phyloP scores from a whole-genome alignment of 2,888 invertebrate species.

The Hyppa rectilinea region DNA sequence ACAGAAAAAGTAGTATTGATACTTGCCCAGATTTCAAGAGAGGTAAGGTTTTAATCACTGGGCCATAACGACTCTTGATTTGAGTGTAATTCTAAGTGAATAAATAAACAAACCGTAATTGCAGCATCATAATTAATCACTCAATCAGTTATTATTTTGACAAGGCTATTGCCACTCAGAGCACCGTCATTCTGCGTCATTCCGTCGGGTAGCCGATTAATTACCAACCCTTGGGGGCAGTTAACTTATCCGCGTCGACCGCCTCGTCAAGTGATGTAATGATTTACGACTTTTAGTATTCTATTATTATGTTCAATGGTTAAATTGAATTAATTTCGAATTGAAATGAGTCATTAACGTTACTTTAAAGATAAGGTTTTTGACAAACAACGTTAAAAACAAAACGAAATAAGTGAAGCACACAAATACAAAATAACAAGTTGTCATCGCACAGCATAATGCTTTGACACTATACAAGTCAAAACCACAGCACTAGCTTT shows the following conservation, averaged over 20 bases:
- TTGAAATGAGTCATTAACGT: too few relatives aligned
- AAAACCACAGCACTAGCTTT: too few relatives aligned
- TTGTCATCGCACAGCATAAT: too few relatives aligned
- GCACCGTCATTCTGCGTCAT: constrained; percentile 21
- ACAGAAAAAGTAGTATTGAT: background rate
- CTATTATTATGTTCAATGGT: constrained; percentile 43
- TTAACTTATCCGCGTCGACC: constrained; percentile 60
- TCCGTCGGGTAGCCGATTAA: constrained; percentile 56
- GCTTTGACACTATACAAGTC: too few relatives aligned
- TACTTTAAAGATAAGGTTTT: too few relatives aligned
- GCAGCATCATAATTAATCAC: constrained; percentile 31
- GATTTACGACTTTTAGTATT: constrained; percentile 55
- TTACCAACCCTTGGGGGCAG: constrained; percentile 50
- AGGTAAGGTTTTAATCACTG: background rate
- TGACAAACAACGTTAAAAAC: too few relatives aligned
- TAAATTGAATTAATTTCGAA: constrained; percentile 19
- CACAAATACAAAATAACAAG: too few relatives aligned
- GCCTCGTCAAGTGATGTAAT: constrained; percentile 41
- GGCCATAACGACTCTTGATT: background rate
- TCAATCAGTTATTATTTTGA: constrained; percentile 46
- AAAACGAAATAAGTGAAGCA: too few relatives aligned
- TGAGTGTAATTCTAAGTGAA: background rate
- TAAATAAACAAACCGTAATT: constrained; percentile 14
- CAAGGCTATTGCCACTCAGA: constrained; percentile 36
- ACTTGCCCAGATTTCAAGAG: background rate